These are phyloP conservation scores for Alloplasta piceator DNA, from an alignment of 2,888 invertebrate genomes.

Conservation along the genomic window DNA sequence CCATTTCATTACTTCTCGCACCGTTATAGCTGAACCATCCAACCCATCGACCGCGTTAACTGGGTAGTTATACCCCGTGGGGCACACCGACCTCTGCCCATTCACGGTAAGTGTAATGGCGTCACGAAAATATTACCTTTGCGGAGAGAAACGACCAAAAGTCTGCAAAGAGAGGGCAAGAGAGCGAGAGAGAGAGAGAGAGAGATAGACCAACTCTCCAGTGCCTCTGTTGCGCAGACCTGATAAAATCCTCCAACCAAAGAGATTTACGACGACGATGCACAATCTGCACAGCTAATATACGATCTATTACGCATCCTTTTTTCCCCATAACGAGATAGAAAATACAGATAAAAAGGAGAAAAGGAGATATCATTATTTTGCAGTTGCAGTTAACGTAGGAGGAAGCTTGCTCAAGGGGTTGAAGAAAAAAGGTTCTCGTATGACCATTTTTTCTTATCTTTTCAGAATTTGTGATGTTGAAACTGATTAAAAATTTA, in stretches of 20 bases:
- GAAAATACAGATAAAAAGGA: slow-evolving; percentile 1
- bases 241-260: slow-evolving; percentile 75
- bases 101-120: slow-evolving; percentile 79
- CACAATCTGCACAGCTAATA: slow-evolving; percentile 74
- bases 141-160: slow-evolving; percentile 69
- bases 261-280: slow-evolving; percentile 75
- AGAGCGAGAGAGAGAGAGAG: background rate
- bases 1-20: background rate
- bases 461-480: too few species aligned
- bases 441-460: too few species aligned
- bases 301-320: slow-evolving; percentile 66
- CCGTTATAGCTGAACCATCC: background rate
- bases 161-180: background rate
- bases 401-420: too few species aligned
- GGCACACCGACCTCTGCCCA: slow-evolving; percentile 67
- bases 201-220: slow-evolving; percentile 47
- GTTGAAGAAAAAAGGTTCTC: too few species aligned
- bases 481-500: too few species aligned
- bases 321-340: slow-evolving; percentile 63
- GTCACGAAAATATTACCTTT: slow-evolving; percentile 78
- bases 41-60: slow-evolving; percentile 74
- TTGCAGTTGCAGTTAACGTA: too few species aligned
- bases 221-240: slow-evolving; percentile 51
- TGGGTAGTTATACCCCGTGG: slow-evolving; percentile 72
- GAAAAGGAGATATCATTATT: background rate